Conservation (phyloP, 2,797 vertebrate genomes). For the Enteromius trimaculatus region DNA sequence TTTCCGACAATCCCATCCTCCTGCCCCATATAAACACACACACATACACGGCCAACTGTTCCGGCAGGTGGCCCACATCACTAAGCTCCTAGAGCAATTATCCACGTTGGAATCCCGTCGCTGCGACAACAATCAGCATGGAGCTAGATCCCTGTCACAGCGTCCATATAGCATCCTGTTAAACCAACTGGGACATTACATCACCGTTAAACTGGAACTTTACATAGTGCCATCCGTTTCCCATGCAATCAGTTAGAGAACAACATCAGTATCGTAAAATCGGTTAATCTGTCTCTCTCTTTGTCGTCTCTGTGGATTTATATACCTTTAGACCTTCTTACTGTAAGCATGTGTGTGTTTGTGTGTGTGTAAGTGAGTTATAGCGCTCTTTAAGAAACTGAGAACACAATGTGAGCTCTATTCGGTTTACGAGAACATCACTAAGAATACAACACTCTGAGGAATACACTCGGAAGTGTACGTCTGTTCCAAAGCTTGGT, state of each 20-base stretch:
- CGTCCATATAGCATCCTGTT: slow-evolving; percentile 39
- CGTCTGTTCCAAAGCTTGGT: slow-evolving; percentile 21
- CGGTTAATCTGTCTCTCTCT: slow-evolving; percentile 6
- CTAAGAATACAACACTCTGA: slow-evolving; percentile 47
- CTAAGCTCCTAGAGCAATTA: slow-evolving; percentile 84
- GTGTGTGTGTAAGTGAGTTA: slow-evolving; percentile 35
- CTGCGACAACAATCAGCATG: slow-evolving; percentile 75
- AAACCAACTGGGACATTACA: slow-evolving; percentile 49
- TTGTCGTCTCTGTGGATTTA: slow-evolving; percentile 29
- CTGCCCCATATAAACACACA: slow-evolving; percentile 54
- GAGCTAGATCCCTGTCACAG: slow-evolving; percentile 55
- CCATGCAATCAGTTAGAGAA: slow-evolving; percentile 26
- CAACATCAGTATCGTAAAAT: slow-evolving; percentile 21
- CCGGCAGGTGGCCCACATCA: slow-evolving; percentile 78
- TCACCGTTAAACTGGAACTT: slow-evolving; percentile 21
- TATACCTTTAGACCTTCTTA: slow-evolving; percentile 25
- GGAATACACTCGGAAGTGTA: slow-evolving; percentile 26
- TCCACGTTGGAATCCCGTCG: slow-evolving; percentile 77
- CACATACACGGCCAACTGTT: slow-evolving; percentile 77
- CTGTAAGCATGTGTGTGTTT: slow-evolving; percentile 19
- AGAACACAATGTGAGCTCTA: slow-evolving; percentile 52
- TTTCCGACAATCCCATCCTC: slow-evolving; percentile 47
- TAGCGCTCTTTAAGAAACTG: slow-evolving; percentile 25
- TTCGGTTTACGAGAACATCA: slow-evolving; percentile 46
- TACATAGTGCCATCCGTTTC: neutral